Conservation (phyloP, 1,140 invertebrate genomes). For the Calephelis virginiensis region DNA sequence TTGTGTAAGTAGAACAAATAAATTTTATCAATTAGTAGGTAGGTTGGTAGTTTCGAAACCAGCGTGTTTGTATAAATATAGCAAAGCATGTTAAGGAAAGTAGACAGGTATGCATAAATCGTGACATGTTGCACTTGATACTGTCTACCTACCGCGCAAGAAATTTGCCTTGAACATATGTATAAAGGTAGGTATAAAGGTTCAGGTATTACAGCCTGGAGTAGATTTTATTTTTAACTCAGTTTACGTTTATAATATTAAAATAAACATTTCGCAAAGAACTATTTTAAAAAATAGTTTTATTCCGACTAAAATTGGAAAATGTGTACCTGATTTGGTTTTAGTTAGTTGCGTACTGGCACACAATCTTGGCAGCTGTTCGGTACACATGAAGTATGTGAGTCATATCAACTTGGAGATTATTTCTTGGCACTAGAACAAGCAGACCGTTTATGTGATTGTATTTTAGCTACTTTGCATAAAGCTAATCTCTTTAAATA, state of each 20-base stretch:
- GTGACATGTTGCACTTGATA: too few species aligned
- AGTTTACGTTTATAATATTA: not conserved
- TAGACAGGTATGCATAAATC: too few species aligned
- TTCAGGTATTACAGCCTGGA: too few species aligned
- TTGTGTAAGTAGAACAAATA: too few species aligned
- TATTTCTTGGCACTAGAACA: slow-evolving; percentile 71
- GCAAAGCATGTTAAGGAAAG: too few species aligned
- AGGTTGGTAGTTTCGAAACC: too few species aligned
- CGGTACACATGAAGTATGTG: slow-evolving; percentile 65
- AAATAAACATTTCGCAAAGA: not conserved
- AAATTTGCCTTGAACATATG: too few species aligned
- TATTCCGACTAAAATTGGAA: not conserved
- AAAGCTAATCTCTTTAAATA: slow-evolving; percentile 26
- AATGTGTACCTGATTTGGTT: slow-evolving; percentile 57
- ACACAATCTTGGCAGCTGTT: slow-evolving; percentile 67
- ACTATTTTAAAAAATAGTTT: not conserved
- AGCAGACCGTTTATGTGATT: slow-evolving; percentile 48
- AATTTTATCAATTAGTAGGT: too few species aligned
- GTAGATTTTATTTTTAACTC: too few species aligned
- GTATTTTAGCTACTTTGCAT: slow-evolving; percentile 54
- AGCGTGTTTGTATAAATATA: too few species aligned
- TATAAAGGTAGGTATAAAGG: too few species aligned
- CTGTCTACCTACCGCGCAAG: too few species aligned
- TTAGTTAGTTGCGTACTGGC: slow-evolving; percentile 52
- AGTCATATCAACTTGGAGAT: slow-evolving; percentile 70